Evolutionary conservation across 2,888 invertebrate genomes (phyloP), one percentile per base, ranked within the genome.

Genomic region (Drosophila neutralis): DNA sequence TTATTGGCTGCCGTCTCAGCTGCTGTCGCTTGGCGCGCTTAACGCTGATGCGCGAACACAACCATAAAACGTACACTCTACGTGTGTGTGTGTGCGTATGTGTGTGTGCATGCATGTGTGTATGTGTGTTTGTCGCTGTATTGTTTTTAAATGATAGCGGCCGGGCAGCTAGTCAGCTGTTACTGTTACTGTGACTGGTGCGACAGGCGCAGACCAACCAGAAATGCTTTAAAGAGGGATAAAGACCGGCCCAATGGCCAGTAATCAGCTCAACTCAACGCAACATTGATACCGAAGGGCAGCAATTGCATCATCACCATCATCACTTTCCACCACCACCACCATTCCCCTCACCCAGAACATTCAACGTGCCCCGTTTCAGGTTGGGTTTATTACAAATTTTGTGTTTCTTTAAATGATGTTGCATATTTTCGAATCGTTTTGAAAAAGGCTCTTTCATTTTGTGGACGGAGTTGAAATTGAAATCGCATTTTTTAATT

Each of bases 1-100:
- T 92, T 91, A 91, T 91, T 91, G 91, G 91, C 91, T 91, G 91
- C 82, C 84, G 71, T 69, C 81, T 80, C 80, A 78, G 76, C 79
- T 81, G 79, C 86, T 83, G 62, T 73, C 73, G 82, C 67, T 81
- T 87, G 80, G 79, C 76, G 78, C 73, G 77, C 69, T 65, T 71
- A 72, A 52, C 63, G 58, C 69, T 78, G 65, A 76, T 66, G 60
- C 66, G 56, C 75, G 69, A 79, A 73, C 70, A 74, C 81, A 75
- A 48, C 31, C 73, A 61, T 73, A 75, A 29, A 13, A 49, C 49
- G 31, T 54, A 51, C 21, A 18, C 21, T 45, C 21, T 45, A 15
- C 21, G 59, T 53, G 59, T n/a, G 10, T 36, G 38, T 24, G 7
- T 24, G 24, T 31, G 38, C 15, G 8, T 24, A n/a, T 59, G 48